These are phyloP conservation scores for Ploceus nigricollis DNA, from an alignment of 2,113 vertebrate genomes.

Conservation along the genomic window DNA sequence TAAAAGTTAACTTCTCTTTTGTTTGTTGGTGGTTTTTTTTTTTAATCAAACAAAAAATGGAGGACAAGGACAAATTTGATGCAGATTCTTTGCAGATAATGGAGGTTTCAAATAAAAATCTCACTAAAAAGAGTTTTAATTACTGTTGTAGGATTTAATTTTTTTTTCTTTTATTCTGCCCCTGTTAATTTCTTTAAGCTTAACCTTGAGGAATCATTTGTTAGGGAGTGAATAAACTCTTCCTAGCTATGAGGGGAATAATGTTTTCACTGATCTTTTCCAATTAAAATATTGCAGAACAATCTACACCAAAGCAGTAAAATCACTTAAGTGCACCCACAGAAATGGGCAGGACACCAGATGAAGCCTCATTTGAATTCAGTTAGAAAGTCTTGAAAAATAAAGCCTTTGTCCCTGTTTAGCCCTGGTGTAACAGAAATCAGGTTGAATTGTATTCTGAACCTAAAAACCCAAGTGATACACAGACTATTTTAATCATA, in stretches of 20 bases:
- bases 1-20: background rate
- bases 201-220: background rate
- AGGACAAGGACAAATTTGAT: background rate
- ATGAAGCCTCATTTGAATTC: background rate
- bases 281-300: background rate
- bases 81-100: background rate
- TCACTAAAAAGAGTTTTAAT: background rate
- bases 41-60: background rate
- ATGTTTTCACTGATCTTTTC: background rate
- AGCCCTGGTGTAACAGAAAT: background rate
- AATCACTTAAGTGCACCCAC: background rate
- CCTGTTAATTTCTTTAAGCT: background rate
- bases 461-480: background rate
- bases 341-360: background rate
- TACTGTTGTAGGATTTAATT: background rate
- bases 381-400: background rate
- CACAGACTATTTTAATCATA: background rate
- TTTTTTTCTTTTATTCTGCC: background rate
- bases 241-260: background rate
- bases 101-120: background rate
- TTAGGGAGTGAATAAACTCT: background rate
- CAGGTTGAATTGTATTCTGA: background rate
- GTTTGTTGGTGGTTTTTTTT: background rate
- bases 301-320: background rate
- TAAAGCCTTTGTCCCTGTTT: background rate